Conservation (phyloP, 2,797 vertebrate genomes). For the Centroberyx gerrardi region DNA sequence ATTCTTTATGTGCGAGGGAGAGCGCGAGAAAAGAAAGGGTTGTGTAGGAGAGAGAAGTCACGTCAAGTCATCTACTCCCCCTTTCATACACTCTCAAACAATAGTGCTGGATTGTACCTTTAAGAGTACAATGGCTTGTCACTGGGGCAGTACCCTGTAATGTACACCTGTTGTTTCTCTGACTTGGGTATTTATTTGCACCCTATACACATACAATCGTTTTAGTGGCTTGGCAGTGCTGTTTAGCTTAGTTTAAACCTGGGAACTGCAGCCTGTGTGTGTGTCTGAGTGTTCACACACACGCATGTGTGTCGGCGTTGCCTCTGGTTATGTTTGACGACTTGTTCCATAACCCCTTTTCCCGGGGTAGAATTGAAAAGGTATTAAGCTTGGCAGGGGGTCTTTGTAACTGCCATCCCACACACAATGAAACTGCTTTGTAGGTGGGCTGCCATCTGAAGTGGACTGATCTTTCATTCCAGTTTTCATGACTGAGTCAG, state of each 20-base stretch:
- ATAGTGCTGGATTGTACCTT: no score
- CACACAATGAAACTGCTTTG: slow-evolving; percentile 9
- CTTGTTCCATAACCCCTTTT: not conserved
- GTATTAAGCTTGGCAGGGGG: not conserved
- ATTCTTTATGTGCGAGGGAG: slow-evolving; percentile 1
- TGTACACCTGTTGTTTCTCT: no score
- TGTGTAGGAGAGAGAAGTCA: not conserved
- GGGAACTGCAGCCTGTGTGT: not conserved
- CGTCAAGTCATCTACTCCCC: not conserved
- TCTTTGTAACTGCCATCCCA: not conserved
- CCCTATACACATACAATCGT: not conserved
- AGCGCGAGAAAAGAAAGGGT: not conserved
- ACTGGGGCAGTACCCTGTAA: no score
- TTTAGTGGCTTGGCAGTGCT: not conserved
- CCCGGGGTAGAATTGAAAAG: not conserved
- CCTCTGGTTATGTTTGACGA: slow-evolving; percentile 3
- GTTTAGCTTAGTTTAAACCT: not conserved
- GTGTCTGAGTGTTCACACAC: not conserved
- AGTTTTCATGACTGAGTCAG: slow-evolving; percentile 15
- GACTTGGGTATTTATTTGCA: not conserved
- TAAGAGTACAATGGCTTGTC: no score
- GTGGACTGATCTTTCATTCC: not conserved
- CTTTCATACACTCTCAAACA: not conserved
- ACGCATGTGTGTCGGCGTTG: not conserved
- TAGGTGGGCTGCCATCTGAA: not conserved